phyloP scores from a whole-genome alignment of 2,888 invertebrate genomes.

The Ditula angustiorana region DNA sequence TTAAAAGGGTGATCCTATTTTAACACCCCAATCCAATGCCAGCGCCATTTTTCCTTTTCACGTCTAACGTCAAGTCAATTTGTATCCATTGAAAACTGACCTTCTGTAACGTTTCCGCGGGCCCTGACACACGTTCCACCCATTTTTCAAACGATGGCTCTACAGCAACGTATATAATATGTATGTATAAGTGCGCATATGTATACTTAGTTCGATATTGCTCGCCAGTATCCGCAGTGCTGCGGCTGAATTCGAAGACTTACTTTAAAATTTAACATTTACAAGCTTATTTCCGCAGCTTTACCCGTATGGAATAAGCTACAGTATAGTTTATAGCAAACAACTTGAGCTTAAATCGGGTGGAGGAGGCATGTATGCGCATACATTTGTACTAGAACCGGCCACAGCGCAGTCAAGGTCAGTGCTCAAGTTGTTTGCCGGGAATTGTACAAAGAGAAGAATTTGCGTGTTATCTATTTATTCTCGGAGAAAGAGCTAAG shows the following conservation, averaged over 20 bases:
- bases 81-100: slow-evolving; percentile 36
- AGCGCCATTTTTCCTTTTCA: slow-evolving; percentile 22
- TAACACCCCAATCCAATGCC: slow-evolving; percentile 14
- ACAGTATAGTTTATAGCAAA: background rate
- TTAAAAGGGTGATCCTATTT: background rate
- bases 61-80: slow-evolving; percentile 32
- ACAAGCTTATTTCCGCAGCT: background rate
- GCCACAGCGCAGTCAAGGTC: too few relatives aligned
- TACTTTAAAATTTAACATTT: slow-evolving; percentile 25
- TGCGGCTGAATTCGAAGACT: background rate
- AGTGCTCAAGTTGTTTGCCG: too few relatives aligned
- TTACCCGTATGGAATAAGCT: background rate
- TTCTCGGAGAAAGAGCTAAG: too few relatives aligned
- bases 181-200: too few relatives aligned
- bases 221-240: slow-evolving; percentile 26
- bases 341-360: too few relatives aligned
- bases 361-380: too few relatives aligned
- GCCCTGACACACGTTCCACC: slow-evolving; percentile 26
- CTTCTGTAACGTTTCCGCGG: slow-evolving; percentile 9
- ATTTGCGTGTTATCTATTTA: too few relatives aligned
- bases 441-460: too few relatives aligned
- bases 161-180: background rate
- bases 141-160: slow-evolving; percentile 30
- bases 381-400: too few relatives aligned
- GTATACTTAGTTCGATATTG: background rate